Evolutionary conservation across 2,888 invertebrate genomes (phyloP), one percentile per base, ranked within the genome.

Genomic region (Drosophila formosana): DNA sequence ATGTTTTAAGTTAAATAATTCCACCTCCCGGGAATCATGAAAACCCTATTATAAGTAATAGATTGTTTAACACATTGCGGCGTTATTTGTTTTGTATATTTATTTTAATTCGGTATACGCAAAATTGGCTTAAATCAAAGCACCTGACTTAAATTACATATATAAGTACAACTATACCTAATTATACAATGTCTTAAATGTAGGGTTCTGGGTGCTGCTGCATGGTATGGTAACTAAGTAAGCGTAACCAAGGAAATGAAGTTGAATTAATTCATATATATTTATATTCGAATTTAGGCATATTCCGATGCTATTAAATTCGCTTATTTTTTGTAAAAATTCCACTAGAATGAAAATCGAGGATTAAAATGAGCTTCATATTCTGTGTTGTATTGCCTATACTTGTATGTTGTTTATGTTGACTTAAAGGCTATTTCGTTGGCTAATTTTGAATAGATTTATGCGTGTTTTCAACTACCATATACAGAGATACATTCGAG

Each of bases 381-480:
- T 56, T 60, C 58, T 60, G 39, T 68, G n/a, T 69, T 43, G 37
- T 73, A 71, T 77, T 83, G 65, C 78, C 69, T 72, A 75, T 57
- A n/a, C n/a, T n/a, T n/a, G n/a, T n/a, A 75, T 55, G 45, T 75
- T 43, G 72, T 72, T 77, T 78, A 64, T 61, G 65, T 66, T 56
- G 43, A 57, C 75, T 71, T 74, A 71, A 39, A 50, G 8, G 34
- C 55, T 86, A 88, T 55, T 67, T 88, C 70, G 84, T 88, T 85
- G 81, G 75, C 87, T 89, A 85, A 84, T 81, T 84, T 85, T 72
- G 87, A 87, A 89, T 89, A 89, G 76, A 87, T 83, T 85, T 85
- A 85, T 85, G 85, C 85, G 85, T 85, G 85, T 85, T 85, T 86
- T 86, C 77, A 87, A 88, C 88, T 83, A 82, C 69, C 69, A 74